Evolutionary conservation across 2,888 invertebrate genomes (phyloP).

Genomic region (Mellilla xanthometata): DNA sequence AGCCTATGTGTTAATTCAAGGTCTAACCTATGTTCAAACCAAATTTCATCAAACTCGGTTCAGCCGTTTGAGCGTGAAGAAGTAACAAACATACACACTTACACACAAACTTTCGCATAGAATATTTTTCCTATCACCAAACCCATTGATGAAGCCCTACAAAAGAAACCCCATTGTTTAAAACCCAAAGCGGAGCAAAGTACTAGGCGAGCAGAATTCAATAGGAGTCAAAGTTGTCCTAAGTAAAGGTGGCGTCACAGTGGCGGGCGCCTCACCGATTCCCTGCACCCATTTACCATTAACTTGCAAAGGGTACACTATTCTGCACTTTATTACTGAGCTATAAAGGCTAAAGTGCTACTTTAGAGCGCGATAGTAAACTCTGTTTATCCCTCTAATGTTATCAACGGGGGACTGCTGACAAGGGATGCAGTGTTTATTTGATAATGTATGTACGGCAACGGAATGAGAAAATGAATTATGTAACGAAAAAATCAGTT

Average conservation of each 20-base stretch:
- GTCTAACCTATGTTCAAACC: too few relatives aligned
- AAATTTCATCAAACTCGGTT: too few relatives aligned
- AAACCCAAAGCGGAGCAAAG: constrained; percentile 26
- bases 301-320: not conserved
- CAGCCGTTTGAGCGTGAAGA: too few relatives aligned
- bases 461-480: constrained; percentile 26
- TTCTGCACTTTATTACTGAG: constrained; percentile 8
- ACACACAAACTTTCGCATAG: too few relatives aligned
- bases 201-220: constrained; percentile 32
- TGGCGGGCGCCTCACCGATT: constrained; percentile 30
- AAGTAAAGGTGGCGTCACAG: constrained; percentile 34
- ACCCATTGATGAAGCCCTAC: too few relatives aligned
- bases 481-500: constrained; percentile 12
- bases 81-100: too few relatives aligned
- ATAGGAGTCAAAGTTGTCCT: constrained; percentile 18
- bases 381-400: constrained; percentile 29
- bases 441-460: constrained; percentile 31
- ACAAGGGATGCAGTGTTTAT: constrained; percentile 39
- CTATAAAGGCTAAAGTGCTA: constrained; percentile 10
- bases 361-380: not conserved
- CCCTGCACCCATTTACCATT: constrained; percentile 19
- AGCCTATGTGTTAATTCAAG: too few relatives aligned
- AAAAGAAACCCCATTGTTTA: constrained; percentile 21
- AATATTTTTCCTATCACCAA: too few relatives aligned
- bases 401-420: constrained; percentile 34